Evolutionary conservation across 2,888 invertebrate genomes (phyloP).

Genomic region (Pachycephus smyrnensis): DNA sequence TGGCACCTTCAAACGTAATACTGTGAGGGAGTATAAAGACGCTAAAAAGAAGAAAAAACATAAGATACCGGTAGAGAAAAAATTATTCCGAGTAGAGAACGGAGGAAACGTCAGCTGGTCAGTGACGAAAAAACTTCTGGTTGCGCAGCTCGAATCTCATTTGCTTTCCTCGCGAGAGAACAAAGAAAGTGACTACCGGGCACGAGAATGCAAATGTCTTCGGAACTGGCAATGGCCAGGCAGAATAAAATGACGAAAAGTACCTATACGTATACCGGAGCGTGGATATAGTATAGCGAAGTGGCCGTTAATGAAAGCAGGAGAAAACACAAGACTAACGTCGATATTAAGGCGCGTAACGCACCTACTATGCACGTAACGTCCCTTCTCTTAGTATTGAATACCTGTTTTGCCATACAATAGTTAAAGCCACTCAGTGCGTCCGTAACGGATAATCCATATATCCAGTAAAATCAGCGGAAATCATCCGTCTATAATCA

Average conservation of each 20-base stretch:
- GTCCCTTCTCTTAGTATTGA: not conserved
- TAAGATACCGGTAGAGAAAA: not conserved
- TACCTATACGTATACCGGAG: not conserved
- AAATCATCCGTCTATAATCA: not conserved
- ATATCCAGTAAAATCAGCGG: not conserved
- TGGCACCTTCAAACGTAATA: not conserved
- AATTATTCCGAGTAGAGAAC: not conserved
- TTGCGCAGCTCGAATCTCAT: not conserved
- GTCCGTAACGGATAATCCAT: not conserved
- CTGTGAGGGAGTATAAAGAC: not conserved
- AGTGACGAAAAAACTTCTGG: not conserved
- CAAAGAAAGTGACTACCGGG: not conserved
- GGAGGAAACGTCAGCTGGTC: too few species aligned
- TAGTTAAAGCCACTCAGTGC: not conserved
- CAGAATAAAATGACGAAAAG: not conserved
- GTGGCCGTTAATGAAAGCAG: conserved; percentile 17
- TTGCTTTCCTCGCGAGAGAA: not conserved
- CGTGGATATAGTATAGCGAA: not conserved
- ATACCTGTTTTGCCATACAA: not conserved
- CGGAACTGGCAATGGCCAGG: not conserved
- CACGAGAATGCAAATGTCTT: not conserved
- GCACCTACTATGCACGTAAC: not conserved
- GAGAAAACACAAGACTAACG: conserved; percentile 14
- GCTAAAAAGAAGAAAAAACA: not conserved
- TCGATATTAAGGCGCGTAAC: not conserved